Conservation (phyloP, 37 sponge, comb jelly and placozoan species). For the Axinella damicornis region DNA sequence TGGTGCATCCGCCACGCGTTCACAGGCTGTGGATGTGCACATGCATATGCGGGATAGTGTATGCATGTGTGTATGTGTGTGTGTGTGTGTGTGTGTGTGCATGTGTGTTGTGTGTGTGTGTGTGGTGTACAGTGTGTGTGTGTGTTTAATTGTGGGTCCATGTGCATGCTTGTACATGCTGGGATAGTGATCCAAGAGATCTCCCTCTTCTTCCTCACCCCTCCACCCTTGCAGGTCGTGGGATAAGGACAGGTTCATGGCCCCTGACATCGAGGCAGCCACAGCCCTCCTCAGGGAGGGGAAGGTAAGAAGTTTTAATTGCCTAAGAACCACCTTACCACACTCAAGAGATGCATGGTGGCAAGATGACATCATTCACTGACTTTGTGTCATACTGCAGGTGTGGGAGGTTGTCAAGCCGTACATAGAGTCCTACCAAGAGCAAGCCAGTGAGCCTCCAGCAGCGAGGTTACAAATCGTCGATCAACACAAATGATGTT, state of each 20-base stretch:
- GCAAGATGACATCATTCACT: too few relatives aligned
- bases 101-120: background rate
- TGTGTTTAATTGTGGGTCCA: background rate
- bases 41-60: slow-evolving; percentile 17
- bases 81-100: slow-evolving; percentile 18
- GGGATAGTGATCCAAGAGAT: too few relatives aligned
- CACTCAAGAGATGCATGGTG: background rate
- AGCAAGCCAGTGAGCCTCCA: background rate
- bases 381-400: slow-evolving; percentile 1
- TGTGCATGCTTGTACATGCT: background rate
- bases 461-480: too few relatives aligned
- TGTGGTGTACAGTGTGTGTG: background rate
- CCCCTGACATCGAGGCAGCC: slow-evolving; percentile 83
- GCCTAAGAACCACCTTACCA: too few relatives aligned
- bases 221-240: slow-evolving; percentile 44
- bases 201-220: background rate
- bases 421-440: slow-evolving; percentile 35
- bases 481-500: too few relatives aligned
- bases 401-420: slow-evolving; percentile 46
- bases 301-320: slow-evolving; percentile 68
- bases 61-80: slow-evolving; percentile 32
- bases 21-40: background rate
- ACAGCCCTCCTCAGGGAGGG: slow-evolving; percentile 74
- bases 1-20: too few relatives aligned
- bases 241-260: slow-evolving; percentile 81